Percentiles rank a stretch among this genome's conserved stretches.
Evolutionary conservation across 92 coral and sea anemone species (phyloP).

Genomic region (Virgularia gustaviana): DNA sequence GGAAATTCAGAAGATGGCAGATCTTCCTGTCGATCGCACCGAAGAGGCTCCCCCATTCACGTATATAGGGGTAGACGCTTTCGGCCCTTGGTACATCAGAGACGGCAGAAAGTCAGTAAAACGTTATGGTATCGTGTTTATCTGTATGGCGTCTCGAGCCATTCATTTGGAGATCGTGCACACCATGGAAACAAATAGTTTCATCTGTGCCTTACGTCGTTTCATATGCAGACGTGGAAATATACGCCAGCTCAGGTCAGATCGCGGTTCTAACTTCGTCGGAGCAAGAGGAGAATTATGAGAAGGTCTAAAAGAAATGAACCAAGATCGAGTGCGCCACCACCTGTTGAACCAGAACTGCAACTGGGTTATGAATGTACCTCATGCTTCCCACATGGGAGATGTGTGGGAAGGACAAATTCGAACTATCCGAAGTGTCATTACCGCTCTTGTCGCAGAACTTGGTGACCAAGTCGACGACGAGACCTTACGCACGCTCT

Average conservation of each 20-base stretch:
- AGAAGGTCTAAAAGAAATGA: conserved; percentile 16
- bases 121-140: conserved; percentile 32
- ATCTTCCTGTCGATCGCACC: conserved; percentile 33
- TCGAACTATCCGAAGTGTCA: conserved; percentile 19
- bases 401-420: conserved; percentile 41
- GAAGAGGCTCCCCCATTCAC: conserved; percentile 27
- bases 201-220: conserved; percentile 13
- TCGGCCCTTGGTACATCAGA: conserved; percentile 37
- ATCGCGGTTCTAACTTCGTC: conserved; percentile 41
- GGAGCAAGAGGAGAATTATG: conserved; percentile 17
- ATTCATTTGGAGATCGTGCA: conserved; percentile 37
- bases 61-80: conserved; percentile 21
- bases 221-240: conserved; percentile 31
- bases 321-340: background rate
- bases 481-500: conserved; percentile 26
- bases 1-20: conserved; percentile 40
- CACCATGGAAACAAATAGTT: conserved; percentile 23
- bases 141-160: conserved; percentile 43
- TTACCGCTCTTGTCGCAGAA: background rate
- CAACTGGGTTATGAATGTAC: conserved; percentile 35
- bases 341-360: conserved; percentile 20
- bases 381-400: conserved; percentile 32
- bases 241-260: conserved; percentile 31
- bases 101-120: conserved; percentile 32
- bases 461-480: conserved; percentile 29